Evolutionary conservation across 2,888 invertebrate genomes (phyloP).

Genomic region (Aporophyla lueneburgensis): DNA sequence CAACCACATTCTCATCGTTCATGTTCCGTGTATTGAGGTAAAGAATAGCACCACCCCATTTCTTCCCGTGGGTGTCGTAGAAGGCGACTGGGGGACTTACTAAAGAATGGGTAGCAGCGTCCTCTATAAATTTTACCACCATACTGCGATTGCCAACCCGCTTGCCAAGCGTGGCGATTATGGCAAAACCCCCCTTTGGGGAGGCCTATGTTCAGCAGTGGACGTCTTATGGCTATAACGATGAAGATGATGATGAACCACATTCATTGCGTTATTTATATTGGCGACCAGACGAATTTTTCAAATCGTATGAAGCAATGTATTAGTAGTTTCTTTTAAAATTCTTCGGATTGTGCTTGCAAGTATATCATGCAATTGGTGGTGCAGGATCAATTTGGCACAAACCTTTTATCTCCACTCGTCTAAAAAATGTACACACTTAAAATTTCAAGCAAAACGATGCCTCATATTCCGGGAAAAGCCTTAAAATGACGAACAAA

Average conservation of each 20-base stretch:
- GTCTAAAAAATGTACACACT: slow-evolving; percentile 6
- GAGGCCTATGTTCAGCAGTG: too few relatives aligned
- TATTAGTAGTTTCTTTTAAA: neutral
- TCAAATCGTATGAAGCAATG: neutral
- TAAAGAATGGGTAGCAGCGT: too few relatives aligned
- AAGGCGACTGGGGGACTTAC: too few relatives aligned
- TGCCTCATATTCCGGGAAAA: slow-evolving; percentile 7
- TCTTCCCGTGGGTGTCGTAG: too few relatives aligned
- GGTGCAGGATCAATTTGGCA: neutral
- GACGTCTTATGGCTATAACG: too few relatives aligned
- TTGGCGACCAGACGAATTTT: neutral
- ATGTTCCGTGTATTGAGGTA: too few relatives aligned
- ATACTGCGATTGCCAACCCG: too few relatives aligned
- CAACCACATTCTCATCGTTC: neutral
- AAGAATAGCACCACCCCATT: too few relatives aligned
- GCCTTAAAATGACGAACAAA: slow-evolving; percentile 45
- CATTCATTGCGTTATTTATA: neutral
- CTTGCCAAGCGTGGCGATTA: too few relatives aligned
- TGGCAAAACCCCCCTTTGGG: too few relatives aligned
- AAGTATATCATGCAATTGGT: neutral
- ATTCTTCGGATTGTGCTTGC: neutral
- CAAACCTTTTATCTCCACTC: neutral
- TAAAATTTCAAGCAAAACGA: slow-evolving; percentile 21
- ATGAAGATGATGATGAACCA: too few relatives aligned
- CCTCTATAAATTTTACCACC: too few relatives aligned